phyloP scores from a whole-genome alignment of 1,140 invertebrate species.

The Euglossa dilemma region DNA sequence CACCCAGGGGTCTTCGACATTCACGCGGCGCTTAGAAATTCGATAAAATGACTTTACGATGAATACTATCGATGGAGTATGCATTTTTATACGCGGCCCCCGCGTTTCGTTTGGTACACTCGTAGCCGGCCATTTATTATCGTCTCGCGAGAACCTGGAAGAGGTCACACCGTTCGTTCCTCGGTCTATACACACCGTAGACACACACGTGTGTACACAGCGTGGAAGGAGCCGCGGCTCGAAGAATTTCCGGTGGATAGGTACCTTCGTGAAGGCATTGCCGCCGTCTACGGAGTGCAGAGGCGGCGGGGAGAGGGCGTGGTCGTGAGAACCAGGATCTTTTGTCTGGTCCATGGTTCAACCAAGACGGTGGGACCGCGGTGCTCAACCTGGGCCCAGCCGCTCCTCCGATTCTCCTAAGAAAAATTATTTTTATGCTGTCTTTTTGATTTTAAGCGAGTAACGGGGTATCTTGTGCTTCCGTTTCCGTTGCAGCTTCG shows the following conservation, averaged over 20 bases:
- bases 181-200: conserved; percentile 12
- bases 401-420: not conserved
- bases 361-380: conserved; percentile 60
- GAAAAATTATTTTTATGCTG: not conserved
- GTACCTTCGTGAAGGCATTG: conserved; percentile 69
- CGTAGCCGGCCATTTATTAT: conserved; percentile 62
- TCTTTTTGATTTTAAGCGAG: not conserved
- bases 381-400: conserved; percentile 63
- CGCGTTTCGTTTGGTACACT: conserved; percentile 43
- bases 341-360: conserved; percentile 74
- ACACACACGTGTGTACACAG: conserved; percentile 23
- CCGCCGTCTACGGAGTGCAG: conserved; percentile 57
- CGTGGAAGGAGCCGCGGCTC: conserved; percentile 53
- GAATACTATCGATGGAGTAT: conserved; percentile 43
- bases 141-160: conserved; percentile 58
- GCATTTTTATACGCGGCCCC: conserved; percentile 43
- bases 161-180: conserved; percentile 59
- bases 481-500: not conserved
- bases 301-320: conserved; percentile 74
- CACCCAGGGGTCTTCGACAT: conserved; percentile 51
- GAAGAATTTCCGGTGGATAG: conserved; percentile 74
- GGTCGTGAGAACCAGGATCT: conserved; percentile 79
- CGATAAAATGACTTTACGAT: conserved; percentile 48
- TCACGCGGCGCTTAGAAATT: conserved; percentile 61
- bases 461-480: not conserved